These are phyloP conservation scores for Taphrorychus bicolor DNA, from an alignment of 2,888 invertebrate species.

Conservation along the genomic window DNA sequence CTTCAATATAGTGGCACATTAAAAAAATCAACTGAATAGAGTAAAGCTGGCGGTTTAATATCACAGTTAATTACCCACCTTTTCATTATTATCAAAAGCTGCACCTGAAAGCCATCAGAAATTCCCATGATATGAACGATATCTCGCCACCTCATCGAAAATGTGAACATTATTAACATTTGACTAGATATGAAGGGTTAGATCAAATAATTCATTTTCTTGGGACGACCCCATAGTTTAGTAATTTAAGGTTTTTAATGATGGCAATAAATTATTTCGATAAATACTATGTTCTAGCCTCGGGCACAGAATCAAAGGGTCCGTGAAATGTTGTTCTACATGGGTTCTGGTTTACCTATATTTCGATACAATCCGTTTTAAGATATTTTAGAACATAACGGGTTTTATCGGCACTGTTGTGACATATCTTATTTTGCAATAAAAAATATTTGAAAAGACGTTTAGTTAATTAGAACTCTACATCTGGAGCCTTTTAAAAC, in stretches of 20 bases:
- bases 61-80: slow-evolving; percentile 28
- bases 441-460: too few species aligned
- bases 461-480: too few species aligned
- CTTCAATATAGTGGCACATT: not conserved
- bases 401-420: too few species aligned
- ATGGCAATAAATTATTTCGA: slow-evolving; percentile 7
- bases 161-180: slow-evolving; percentile 48
- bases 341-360: not conserved
- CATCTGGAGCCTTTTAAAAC: too few species aligned
- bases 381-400: too few species aligned
- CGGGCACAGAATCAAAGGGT: not conserved
- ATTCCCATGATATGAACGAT: slow-evolving; percentile 50
- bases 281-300: slow-evolving; percentile 1
- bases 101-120: slow-evolving; percentile 48
- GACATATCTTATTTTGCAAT: too few species aligned
- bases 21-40: not conserved
- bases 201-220: slow-evolving; percentile 36
- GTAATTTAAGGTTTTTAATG: slow-evolving; percentile 11
- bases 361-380: not conserved
- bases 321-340: not conserved
- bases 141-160: slow-evolving; percentile 46
- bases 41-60: slow-evolving; percentile 10
- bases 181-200: slow-evolving; percentile 40
- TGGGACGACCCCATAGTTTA: slow-evolving; percentile 8
- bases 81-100: slow-evolving; percentile 46